Percentiles rank a stretch among this genome's conserved stretches.
These are phyloP conservation scores for Neelides sp. DNA, from an alignment of 1,140 invertebrate species.

Conservation along the genomic window DNA sequence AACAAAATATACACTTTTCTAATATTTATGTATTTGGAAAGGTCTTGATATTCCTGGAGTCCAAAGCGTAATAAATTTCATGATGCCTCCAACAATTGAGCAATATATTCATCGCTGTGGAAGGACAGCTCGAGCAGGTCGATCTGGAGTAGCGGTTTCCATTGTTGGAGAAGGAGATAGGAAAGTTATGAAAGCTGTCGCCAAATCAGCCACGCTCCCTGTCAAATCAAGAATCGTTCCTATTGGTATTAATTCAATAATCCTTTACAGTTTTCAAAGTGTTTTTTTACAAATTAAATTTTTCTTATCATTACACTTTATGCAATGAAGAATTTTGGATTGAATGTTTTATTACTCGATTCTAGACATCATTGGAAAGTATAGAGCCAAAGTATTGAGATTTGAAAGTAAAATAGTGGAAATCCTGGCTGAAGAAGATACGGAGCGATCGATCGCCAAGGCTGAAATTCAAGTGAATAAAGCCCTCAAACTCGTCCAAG, in stretches of 20 bases:
- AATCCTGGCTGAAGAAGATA: conserved; percentile 70
- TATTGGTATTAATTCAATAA: conserved; percentile 40
- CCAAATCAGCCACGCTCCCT: conserved; percentile 69
- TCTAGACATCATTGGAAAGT: conserved; percentile 73
- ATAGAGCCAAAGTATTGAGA: conserved; percentile 53
- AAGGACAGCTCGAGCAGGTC: conserved; percentile 83
- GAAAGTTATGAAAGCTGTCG: conserved; percentile 76
- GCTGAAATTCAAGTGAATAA: conserved; percentile 73
- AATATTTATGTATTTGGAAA: too few relatives aligned
- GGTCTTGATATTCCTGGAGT: conserved; percentile 89
- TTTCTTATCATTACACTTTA: conserved; percentile 5
- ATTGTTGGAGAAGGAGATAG: conserved; percentile 85
- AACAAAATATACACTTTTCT: too few relatives aligned
- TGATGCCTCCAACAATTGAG: conserved; percentile 82
- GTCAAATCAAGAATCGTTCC: conserved; percentile 79
- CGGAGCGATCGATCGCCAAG: conserved; percentile 65
- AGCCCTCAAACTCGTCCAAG: conserved; percentile 57
- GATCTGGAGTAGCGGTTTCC: conserved; percentile 78
- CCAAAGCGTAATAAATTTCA: conserved; percentile 88
- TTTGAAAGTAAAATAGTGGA: conserved; percentile 64
- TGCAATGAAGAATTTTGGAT: background rate
- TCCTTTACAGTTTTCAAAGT: background rate
- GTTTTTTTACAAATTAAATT: background rate
- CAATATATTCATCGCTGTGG: conserved; percentile 94
- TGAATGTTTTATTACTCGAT: conserved; percentile 15